Evolutionary conservation across 1,140 invertebrate genomes (phyloP), one percentile per base, ranked within the genome.

Genomic region (Panulirus ornatus): DNA sequence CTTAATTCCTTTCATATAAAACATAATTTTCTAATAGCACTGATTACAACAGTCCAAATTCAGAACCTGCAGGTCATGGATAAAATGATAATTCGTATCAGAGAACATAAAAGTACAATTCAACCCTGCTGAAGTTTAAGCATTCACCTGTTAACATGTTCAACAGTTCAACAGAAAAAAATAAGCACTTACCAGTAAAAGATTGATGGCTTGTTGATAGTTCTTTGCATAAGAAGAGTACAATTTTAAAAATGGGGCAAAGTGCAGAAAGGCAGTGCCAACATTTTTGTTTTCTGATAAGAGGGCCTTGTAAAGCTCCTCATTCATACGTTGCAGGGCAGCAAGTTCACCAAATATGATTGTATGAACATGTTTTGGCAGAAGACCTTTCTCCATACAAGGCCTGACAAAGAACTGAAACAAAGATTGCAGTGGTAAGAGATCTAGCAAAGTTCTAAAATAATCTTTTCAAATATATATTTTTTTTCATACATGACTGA

Each of bases 181-280:
- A 2, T 44, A 70, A 27, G 34, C 86, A 90, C 90, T 91, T 92
- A 93, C 93, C 93, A 93, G 84, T 40, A 93, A 88, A 78, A 95
- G 91, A 36, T 94, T 93, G 82, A 96, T 92, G 3, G 95, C 95
- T 87, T 95, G 95, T 91, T 95, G 95, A 93, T 96, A 97, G 92
- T 96, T 96, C 83, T 96, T 96, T 1, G 96, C 96, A 94, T 97
- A 97, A 1, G 96, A 95, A 3, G 96, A 96, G 92, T 97, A 97
- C 22, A 97, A 93, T 93, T 97, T 97, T 36, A 97, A 96, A 93
- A 96, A 97, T 14, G 96, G 96, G 27, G 96, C 96, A 70, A 97
- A 94, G 92, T 96, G 96, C 0, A 95, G 94, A 93, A 97, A 97
- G 9, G 96, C 96, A 90, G 94, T 93, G 0, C 95, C 95, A 63